A percentile compares a stretch with the other conserved stretches of the same genome.
These are phyloP conservation scores for Anthoscopus minutus DNA, from an alignment of 2,113 vertebrate genomes.

Conservation along the genomic window DNA sequence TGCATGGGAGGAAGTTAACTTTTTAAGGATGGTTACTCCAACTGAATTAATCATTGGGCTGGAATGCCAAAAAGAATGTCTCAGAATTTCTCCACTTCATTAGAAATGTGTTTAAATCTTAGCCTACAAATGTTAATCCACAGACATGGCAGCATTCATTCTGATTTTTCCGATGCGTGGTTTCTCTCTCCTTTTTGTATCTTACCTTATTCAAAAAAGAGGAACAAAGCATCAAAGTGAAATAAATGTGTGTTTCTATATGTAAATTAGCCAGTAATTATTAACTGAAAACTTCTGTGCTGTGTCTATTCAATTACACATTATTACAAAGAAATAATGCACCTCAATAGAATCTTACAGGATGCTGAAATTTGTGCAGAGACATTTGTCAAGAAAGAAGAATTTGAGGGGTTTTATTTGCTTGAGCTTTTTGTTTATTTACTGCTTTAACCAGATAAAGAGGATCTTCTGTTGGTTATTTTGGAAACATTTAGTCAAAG, in stretches of 20 bases:
- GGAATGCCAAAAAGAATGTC: background rate
- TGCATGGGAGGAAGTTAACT: background rate
- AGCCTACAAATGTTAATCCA: background rate
- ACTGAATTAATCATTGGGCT: background rate
- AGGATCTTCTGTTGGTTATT: background rate
- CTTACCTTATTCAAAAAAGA: background rate
- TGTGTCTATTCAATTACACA: background rate
- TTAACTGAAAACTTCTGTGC: background rate
- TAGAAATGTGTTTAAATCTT: background rate
- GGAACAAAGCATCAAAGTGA: background rate
- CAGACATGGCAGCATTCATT: background rate
- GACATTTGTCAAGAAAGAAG: background rate
- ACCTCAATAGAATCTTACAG: background rate
- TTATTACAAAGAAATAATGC: background rate
- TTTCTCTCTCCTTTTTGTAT: background rate
- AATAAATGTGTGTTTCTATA: background rate
- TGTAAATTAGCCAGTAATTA: background rate
- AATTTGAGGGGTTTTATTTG: background rate
- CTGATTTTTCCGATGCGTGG: background rate
- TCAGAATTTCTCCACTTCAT: background rate
- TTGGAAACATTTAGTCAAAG: constrained; percentile 19
- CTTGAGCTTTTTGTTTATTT: constrained; percentile 7
- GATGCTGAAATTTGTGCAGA: background rate
- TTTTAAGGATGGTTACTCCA: background rate
- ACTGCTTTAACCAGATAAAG: background rate